Evolutionary conservation across 2,113 vertebrate genomes (phyloP), one percentile per base, ranked within the genome.

Genomic region (Rhynchomys soricoides): DNA sequence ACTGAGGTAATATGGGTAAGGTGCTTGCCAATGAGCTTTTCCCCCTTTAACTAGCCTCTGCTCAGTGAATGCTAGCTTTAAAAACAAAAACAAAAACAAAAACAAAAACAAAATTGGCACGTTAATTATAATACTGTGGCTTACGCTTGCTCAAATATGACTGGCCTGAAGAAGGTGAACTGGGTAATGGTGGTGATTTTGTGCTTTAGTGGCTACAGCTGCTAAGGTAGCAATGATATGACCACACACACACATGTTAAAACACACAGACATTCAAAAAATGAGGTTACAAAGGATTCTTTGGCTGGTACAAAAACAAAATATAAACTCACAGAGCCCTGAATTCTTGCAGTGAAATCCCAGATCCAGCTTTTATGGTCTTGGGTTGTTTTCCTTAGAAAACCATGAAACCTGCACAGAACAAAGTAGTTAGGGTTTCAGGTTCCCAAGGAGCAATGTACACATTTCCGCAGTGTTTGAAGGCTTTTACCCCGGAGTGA

Each of bases 401-500:
- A 94, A 95, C 12, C 52, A 96, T 5, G 17, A 55, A 87, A 82
- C 77, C 74, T 52, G 40, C 59, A 74, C 88, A 91, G 70, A 78
- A 89, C 89, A 94, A 50, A 92, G 34, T 91, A 73, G 21, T 64
- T 40, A 55, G 82, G 77, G 29, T 89, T 95, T 89, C 92, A 50
- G 59, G 73, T 64, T 78, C 43, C 50, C 40, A 86, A 43, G 70
- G 75, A 92, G 55, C 31, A 52, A 73, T 31, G 90, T 4, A 91
- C 74, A 81, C 29, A 86, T 79, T 87, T 91, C 62, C 95, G 68
- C 77, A 94, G 52, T 11, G 40, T 89, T 95, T 81, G 45, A 95
- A 96, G 62, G 48, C 37, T 81, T 95, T 91, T 79, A 22, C 22
- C 74, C 45, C 91, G 90, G 70, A 88, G n/a, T 97, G 91, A 98